Evolutionary conservation across 2,888 invertebrate genomes (phyloP).

Genomic region (Automeris io): DNA sequence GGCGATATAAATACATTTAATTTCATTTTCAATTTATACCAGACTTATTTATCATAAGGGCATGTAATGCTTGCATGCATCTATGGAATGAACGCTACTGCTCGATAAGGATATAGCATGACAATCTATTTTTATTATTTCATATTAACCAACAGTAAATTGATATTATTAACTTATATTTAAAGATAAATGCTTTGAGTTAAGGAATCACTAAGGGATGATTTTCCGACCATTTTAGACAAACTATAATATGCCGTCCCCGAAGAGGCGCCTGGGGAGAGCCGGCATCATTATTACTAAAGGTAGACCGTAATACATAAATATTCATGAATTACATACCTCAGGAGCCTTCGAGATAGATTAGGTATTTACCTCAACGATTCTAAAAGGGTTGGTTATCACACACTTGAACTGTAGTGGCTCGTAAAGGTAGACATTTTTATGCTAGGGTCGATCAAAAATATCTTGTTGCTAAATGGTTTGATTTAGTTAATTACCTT

Average conservation of each 20-base stretch:
- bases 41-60: too few species aligned
- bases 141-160: too few species aligned
- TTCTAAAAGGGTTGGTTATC: neutral
- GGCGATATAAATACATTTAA: too few species aligned
- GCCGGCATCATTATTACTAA: neutral
- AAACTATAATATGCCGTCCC: neutral
- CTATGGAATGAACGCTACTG: too few species aligned
- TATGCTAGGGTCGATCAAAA: too few species aligned
- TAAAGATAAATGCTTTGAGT: neutral
- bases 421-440: neutral
- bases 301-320: slow-evolving; percentile 1
- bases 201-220: neutral
- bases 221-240: slow-evolving; percentile 2
- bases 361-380: slow-evolving; percentile 3
- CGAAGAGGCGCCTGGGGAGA: neutral
- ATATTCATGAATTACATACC: neutral
- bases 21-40: too few species aligned
- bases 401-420: neutral
- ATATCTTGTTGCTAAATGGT: too few species aligned
- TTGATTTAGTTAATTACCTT: too few species aligned
- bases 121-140: too few species aligned
- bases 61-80: too few species aligned
- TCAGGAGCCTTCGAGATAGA: slow-evolving; percentile 1
- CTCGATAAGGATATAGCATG: too few species aligned
- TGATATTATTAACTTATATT: too few species aligned